Percentiles rank a stretch among this genome's conserved stretches.
Evolutionary conservation across 2,888 invertebrate genomes (phyloP).

Genomic region (Acanthacorydalis orientalis): DNA sequence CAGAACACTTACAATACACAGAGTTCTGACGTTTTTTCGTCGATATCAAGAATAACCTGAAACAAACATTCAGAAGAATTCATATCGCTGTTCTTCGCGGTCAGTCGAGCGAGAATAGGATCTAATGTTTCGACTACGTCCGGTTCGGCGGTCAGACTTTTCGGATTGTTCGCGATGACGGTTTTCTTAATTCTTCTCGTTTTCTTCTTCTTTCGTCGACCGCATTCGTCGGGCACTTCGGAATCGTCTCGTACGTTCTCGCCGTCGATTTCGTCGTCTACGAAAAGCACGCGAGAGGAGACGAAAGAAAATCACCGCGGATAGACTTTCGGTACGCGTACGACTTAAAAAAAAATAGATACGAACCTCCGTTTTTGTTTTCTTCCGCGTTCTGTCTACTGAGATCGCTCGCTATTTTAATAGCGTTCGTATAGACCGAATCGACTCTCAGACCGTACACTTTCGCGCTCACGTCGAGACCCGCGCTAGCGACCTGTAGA

Average conservation of each 20-base stretch:
- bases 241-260: background rate
- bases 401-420: constrained; percentile 58
- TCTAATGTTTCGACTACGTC: constrained; percentile 20
- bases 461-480: constrained; percentile 75
- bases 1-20: constrained; percentile 24
- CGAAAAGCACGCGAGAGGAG: no score
- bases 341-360: background rate
- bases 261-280: background rate
- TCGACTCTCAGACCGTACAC: constrained; percentile 81
- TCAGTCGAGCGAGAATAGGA: constrained; percentile 41
- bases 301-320: no score
- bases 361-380: constrained; percentile 4
- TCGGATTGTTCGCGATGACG: background rate
- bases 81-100: constrained; percentile 40
- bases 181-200: background rate
- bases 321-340: no score
- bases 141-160: background rate
- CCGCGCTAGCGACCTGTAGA: constrained; percentile 65
- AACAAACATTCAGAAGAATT: constrained; percentile 42
- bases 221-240: background rate
- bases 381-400: constrained; percentile 27
- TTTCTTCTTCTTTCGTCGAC: background rate
- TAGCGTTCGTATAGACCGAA: constrained; percentile 60
- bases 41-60: constrained; percentile 37
- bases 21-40: constrained; percentile 27